Percentiles rank a stretch among this genome's conserved stretches.
Conservation (phyloP, 2,113 vertebrate genomes). For the Actenoides hombroni region DNA sequence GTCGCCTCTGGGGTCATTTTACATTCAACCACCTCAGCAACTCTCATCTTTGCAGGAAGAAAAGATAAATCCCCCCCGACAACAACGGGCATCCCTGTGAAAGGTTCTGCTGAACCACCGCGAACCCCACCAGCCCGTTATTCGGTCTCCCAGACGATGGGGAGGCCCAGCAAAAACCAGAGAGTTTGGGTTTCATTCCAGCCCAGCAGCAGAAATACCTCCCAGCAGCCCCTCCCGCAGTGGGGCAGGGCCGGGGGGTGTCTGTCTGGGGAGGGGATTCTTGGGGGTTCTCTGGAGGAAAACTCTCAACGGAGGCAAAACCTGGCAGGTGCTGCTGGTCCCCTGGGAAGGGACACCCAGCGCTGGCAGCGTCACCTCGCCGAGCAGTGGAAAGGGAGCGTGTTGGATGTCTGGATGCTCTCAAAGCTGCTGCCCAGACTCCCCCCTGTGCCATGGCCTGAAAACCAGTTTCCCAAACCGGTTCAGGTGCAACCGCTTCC, state of each 20-base stretch:
- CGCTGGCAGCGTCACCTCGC: accelerated
- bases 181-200: accelerated
- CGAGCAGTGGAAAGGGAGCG: accelerated
- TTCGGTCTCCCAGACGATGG: accelerated
- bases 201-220: accelerated
- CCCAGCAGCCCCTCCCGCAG: not conserved
- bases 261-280: not conserved
- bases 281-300: not conserved
- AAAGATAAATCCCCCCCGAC: not conserved
- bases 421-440: not conserved
- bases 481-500: not conserved
- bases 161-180: accelerated
- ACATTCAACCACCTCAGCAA: not conserved
- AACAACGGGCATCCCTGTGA: accelerated
- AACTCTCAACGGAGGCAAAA: not conserved
- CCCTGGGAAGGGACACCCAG: not conserved
- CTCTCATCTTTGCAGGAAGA: accelerated
- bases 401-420: not conserved
- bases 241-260: accelerated
- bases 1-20: accelerated
- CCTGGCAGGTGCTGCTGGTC: accelerated
- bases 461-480: not conserved
- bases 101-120: accelerated
- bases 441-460: accelerated
- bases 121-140: not conserved